A percentile compares a stretch with the other conserved stretches of the same genome.
Conservation (phyloP, 2,888 invertebrate species). For the Capitulum mitella region DNA sequence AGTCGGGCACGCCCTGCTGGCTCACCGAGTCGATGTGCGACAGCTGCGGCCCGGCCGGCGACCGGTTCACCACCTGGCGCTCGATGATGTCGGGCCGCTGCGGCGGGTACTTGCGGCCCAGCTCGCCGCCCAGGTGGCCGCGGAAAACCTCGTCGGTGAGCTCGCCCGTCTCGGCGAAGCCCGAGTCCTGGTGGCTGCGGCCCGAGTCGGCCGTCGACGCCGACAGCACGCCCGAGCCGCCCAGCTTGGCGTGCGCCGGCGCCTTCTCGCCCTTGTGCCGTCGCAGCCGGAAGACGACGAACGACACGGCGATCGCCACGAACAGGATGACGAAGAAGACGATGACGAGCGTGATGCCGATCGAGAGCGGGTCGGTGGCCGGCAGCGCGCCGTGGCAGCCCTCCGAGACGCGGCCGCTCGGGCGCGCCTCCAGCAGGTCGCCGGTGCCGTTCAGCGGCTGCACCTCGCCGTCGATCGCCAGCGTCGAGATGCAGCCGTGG, state of each 20-base stretch:
- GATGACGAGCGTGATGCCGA: conserved; percentile 86
- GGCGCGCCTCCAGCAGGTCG: conserved; percentile 41
- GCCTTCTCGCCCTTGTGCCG: conserved; percentile 80
- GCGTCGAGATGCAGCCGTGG: conserved; percentile 82
- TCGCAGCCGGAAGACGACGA: conserved; percentile 81
- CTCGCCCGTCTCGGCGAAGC: conserved; percentile 37
- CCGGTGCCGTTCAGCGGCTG: conserved; percentile 85
- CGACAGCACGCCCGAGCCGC: conserved; percentile 34
- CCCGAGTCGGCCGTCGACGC: conserved; percentile 42
- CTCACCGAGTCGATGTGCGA: conserved; percentile 35
- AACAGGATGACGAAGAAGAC: conserved; percentile 86
- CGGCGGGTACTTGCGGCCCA: conserved; percentile 81
- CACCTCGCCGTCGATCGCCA: conserved; percentile 78
- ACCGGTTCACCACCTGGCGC: conserved; percentile 75
- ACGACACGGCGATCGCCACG: conserved; percentile 80
- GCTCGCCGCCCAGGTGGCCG: conserved; percentile 65
- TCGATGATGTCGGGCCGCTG: conserved; percentile 92
- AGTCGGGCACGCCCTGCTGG: conserved; percentile 41
- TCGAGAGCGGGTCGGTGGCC: conserved; percentile 77
- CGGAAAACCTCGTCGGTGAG: conserved; percentile 45
- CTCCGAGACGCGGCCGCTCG: conserved; percentile 62
- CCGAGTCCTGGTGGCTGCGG: conserved; percentile 36
- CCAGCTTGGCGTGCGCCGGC: conserved; percentile 44
- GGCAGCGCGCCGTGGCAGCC: conserved; percentile 66
- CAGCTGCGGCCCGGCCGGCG: conserved; percentile 52